Percentiles rank a stretch among this genome's conserved stretches.
These are phyloP conservation scores for Paedocypris micromegethes DNA, from an alignment of 2,797 vertebrate genomes.

Conservation along the genomic window DNA sequence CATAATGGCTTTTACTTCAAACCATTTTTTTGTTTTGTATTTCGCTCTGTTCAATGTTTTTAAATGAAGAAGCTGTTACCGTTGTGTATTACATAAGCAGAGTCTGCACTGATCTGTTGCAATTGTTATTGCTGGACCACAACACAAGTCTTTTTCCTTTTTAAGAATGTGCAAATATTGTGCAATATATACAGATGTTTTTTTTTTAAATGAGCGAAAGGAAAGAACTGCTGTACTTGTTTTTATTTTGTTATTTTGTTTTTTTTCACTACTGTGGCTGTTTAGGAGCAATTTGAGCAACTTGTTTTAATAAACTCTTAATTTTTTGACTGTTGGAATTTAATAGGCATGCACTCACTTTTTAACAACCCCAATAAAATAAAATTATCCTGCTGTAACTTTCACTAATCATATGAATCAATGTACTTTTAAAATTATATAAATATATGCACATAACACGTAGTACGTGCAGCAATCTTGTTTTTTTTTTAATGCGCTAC, in stretches of 20 bases:
- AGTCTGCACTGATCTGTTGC: background rate
- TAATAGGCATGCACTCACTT: too few relatives aligned
- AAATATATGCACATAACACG: too few relatives aligned
- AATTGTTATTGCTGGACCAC: slow-evolving; percentile 8
- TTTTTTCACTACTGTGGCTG: background rate
- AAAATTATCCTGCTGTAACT: too few relatives aligned
- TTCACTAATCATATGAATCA: too few relatives aligned
- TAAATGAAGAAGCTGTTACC: background rate
- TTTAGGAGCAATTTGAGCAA: background rate
- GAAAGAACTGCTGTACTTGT: background rate
- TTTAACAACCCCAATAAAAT: too few relatives aligned
- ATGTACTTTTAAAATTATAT: too few relatives aligned
- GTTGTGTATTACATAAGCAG: slow-evolving; percentile 4
- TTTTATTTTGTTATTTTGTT: background rate
- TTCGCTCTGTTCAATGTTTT: background rate
- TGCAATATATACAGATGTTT: slow-evolving; percentile 5
- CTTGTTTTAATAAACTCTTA: too few relatives aligned
- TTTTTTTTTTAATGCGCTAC: too few relatives aligned
- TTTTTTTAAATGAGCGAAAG: background rate
- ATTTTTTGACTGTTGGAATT: too few relatives aligned
- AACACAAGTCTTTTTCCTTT: background rate
- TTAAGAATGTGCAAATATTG: background rate
- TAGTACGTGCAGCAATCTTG: too few relatives aligned
- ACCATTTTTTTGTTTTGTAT: background rate
- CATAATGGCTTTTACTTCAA: background rate